Percentiles rank a stretch among this genome's conserved stretches.
These are phyloP conservation scores for Mya arenaria DNA, from an alignment of 1,140 invertebrate genomes.

Conservation along the genomic window DNA sequence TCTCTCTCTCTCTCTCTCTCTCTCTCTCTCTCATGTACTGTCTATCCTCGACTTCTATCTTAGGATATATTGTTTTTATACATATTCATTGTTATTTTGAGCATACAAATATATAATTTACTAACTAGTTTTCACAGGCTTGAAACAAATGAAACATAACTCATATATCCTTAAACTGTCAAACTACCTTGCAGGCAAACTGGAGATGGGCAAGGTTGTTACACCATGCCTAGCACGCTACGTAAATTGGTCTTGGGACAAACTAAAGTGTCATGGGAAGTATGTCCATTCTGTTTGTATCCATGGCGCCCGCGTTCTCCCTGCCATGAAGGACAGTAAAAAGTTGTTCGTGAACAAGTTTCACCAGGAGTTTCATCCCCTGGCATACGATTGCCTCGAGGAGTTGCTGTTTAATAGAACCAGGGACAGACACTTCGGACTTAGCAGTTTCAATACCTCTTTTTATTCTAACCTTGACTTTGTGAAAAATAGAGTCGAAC, in stretches of 20 bases:
- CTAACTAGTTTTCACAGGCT: too few species aligned
- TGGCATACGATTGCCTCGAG: slow-evolving; percentile 65
- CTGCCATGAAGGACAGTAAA: slow-evolving; percentile 7
- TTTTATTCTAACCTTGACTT: slow-evolving; percentile 12
- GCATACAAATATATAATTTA: too few species aligned
- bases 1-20: slow-evolving; percentile 40
- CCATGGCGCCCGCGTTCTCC: slow-evolving; percentile 45
- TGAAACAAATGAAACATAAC: too few species aligned
- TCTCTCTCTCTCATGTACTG: slow-evolving; percentile 21
- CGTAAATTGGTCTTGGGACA: too few species aligned
- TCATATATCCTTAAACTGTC: too few species aligned
- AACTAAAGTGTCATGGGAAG: too few species aligned
- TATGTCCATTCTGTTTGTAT: slow-evolving; percentile 51
- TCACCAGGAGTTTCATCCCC: slow-evolving; percentile 51
- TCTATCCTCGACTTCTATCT: too few species aligned
- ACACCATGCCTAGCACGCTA: too few species aligned
- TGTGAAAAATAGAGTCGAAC: slow-evolving; percentile 1
- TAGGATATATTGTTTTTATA: too few species aligned
- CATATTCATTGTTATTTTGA: too few species aligned
- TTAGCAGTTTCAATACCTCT: background rate
- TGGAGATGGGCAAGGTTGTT: too few species aligned
- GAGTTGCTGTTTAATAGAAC: slow-evolving; percentile 38
- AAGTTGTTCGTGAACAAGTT: slow-evolving; percentile 68
- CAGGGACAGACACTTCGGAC: background rate
- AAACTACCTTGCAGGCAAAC: too few species aligned